Evolutionary conservation across 2,113 vertebrate species (phyloP).

Genomic region (Malaclemys terrapin): DNA sequence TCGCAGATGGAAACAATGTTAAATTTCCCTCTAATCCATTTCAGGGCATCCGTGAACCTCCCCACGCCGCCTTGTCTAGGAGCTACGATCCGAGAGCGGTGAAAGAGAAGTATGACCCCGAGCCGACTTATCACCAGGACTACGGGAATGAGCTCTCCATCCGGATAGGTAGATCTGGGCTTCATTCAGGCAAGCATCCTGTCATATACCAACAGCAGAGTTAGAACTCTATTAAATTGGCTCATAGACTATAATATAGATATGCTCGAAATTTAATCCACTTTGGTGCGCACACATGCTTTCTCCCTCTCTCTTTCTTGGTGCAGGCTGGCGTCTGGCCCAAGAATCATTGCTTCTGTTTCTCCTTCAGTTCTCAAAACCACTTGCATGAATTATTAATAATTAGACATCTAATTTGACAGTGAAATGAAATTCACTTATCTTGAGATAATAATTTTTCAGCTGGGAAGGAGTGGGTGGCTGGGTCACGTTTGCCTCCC

Average conservation of each 20-base stretch:
- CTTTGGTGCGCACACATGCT: not conserved
- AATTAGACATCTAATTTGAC: not conserved
- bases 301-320: not conserved
- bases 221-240: not conserved
- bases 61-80: constrained; percentile 82
- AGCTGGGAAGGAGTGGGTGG: not conserved
- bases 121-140: not conserved
- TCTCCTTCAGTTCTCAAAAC: constrained; percentile 14
- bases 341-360: not conserved
- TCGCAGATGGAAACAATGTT: not conserved
- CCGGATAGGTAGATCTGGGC: constrained; percentile 94
- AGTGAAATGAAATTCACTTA: not conserved
- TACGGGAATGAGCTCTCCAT: constrained; percentile 85
- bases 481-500: not conserved
- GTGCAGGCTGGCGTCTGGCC: not conserved
- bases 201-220: constrained; percentile 80
- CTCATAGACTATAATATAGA: not conserved
- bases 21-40: constrained; percentile 46
- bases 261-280: constrained; percentile 23
- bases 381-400: constrained; percentile 52
- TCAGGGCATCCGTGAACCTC: constrained; percentile 84
- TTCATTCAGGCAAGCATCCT: constrained; percentile 92
- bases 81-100: constrained; percentile 65
- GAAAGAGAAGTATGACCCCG: constrained; percentile 82
- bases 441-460: not conserved